A percentile compares a stretch with the other conserved stretches of the same genome.
Evolutionary conservation across 2,888 invertebrate species (phyloP).

Genomic region (Xestia sexstrigata): DNA sequence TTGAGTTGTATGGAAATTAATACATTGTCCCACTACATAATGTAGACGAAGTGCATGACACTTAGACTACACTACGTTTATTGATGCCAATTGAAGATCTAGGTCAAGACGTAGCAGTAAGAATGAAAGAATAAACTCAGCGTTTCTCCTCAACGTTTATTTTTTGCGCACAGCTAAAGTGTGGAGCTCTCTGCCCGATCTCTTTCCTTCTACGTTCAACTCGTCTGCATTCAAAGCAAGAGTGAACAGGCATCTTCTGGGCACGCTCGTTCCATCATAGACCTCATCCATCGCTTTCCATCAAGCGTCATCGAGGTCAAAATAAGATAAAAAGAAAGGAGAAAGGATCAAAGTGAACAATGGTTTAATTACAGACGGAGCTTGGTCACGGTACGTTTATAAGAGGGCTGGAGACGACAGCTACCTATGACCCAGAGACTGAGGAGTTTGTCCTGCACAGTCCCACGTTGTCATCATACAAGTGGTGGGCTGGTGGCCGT

Average conservation of each 20-base stretch:
- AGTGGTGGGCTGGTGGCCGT: conserved; percentile 99
- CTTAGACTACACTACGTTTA: background rate
- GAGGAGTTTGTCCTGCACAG: conserved; percentile 97
- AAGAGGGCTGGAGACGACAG: conserved; percentile 97
- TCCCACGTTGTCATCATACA: conserved; percentile 96
- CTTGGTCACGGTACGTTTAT: conserved; percentile 98
- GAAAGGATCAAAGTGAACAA: conserved; percentile 5
- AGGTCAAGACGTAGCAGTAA: background rate
- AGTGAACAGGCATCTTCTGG: no score
- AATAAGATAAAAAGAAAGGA: no score
- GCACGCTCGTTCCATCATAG: no score
- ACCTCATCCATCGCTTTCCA: no score
- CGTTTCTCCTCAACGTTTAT: no score
- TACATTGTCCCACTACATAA: background rate
- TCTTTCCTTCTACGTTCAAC: no score
- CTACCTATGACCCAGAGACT: conserved; percentile 95
- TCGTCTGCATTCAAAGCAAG: no score
- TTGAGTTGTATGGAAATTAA: background rate
- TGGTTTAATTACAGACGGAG: conserved; percentile 93
- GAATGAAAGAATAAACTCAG: background rate
- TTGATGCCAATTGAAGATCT: background rate
- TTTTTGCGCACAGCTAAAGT: no score
- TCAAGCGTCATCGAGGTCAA: no score
- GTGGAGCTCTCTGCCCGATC: no score
- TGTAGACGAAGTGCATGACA: background rate